phyloP scores from a whole-genome alignment of 2,113 vertebrate genomes.

The Callipepla squamata region DNA sequence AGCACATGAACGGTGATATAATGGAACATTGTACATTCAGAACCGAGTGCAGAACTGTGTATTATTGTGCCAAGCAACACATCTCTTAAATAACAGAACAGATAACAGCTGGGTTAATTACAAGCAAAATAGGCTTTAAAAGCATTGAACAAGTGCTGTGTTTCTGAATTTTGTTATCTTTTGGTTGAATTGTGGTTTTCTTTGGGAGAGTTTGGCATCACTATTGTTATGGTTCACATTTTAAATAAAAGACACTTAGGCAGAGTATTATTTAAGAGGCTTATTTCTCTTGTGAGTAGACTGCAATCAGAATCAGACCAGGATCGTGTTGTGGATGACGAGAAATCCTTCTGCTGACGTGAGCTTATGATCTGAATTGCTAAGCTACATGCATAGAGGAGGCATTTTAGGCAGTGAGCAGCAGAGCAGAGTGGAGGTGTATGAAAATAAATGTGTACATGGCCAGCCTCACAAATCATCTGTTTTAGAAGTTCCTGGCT shows the following conservation, averaged over 20 bases:
- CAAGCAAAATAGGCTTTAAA: background rate
- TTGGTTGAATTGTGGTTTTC: background rate
- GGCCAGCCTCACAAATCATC: background rate
- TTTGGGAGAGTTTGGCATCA: background rate
- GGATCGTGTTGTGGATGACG: background rate
- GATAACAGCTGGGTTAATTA: background rate
- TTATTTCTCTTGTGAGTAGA: background rate
- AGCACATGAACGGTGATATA: background rate
- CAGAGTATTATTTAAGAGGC: background rate
- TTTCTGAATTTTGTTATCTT: background rate
- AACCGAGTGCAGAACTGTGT: background rate
- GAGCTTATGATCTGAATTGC: slow-evolving; percentile 1
- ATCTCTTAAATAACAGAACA: background rate
- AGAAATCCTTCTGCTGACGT: background rate
- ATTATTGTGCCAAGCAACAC: background rate
- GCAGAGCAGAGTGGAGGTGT: background rate
- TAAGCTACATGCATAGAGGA: background rate
- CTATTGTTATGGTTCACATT: background rate
- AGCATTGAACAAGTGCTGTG: rapidly evolving
- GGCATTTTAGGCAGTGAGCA: background rate
- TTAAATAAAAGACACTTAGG: background rate
- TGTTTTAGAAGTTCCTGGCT: background rate
- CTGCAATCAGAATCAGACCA: background rate
- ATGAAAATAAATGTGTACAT: background rate
- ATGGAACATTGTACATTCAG: slow-evolving; percentile 1